Percentiles rank a stretch among this genome's conserved stretches.
phyloP scores from a whole-genome alignment of 1,140 invertebrate genomes.

The Pseudomyrmex cubaensis region DNA sequence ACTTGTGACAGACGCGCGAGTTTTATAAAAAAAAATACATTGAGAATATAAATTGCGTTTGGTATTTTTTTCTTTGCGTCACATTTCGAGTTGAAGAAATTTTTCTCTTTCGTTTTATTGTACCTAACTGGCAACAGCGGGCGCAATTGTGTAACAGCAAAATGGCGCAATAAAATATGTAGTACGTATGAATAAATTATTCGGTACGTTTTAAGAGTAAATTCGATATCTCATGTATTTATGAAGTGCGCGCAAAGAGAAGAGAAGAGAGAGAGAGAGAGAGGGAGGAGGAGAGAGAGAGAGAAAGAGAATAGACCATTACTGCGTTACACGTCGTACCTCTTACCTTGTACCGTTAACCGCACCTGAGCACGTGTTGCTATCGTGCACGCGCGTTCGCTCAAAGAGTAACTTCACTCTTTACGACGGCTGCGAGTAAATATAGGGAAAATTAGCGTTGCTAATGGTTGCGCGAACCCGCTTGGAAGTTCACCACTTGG shows the following conservation, averaged over 20 bases:
- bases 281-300: too few species aligned
- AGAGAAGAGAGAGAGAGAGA: accelerated
- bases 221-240: background rate
- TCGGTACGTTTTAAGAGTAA: background rate
- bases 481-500: slow-evolving; percentile 24
- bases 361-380: background rate
- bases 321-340: background rate
- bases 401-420: slow-evolving; percentile 38
- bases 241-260: background rate
- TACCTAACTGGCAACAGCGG: too few species aligned
- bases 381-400: background rate
- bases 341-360: background rate
- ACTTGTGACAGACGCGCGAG: too few species aligned
- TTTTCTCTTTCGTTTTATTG: too few species aligned
- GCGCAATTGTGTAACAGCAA: too few species aligned
- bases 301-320: background rate
- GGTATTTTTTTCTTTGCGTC: too few species aligned
- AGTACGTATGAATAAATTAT: background rate
- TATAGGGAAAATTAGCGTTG: slow-evolving; percentile 55
- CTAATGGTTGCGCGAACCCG: slow-evolving; percentile 35
- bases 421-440: slow-evolving; percentile 40
- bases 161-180: too few species aligned
- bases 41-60: too few species aligned
- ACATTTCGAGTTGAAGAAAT: too few species aligned
- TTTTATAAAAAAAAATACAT: too few species aligned